Base-by-base conservation (phyloP, 2,888 invertebrate genomes). In the Portevinia maculata region DNA sequence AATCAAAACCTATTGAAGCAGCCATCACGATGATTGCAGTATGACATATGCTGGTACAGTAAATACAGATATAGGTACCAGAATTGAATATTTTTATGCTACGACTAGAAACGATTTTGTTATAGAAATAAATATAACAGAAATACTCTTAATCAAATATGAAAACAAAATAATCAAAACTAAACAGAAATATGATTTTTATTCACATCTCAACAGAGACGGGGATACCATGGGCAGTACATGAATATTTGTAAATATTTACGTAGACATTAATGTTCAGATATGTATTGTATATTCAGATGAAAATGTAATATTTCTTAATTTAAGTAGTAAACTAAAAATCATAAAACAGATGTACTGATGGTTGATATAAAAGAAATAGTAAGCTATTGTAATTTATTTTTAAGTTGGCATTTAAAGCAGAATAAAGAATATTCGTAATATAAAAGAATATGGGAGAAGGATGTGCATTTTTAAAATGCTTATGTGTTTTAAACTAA, bases 211-310 rank as follows among this genome's bases (percentile, higher is more conserved):
- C 13, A 39, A 6, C n/a, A 17, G 19, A 44, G 4, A 21, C 11
- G 9, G 1, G 1, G 15, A 50, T 46, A 8, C n/a, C 15, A n/a
- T n/a, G n/a, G n/a, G 32, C 11, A 4, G 13, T 11, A 5, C 15
- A 67, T 34, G 48, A 44, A 17, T 50, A 64, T 64, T 74, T 81
- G 81, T 81, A 81, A 70, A 81, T 81, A 81, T 9, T 48, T 28
- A 32, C 34, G 9, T 52, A 79, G 34, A 48, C 46, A 64, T 69
- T 69, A 75, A 48, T 65, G 65, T 53, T 81, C 52, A n/a, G n/a
- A n/a, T n/a, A n/a, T n/a, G 52, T 65, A 64, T n/a, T 70, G 50
- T 75, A 70, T 64, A 64, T 64, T 50, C 53, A 21, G 19, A 9
- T 17, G n/a, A 44, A 50, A 60, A 62, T 53, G 52, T 64, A 50